Evolutionary conservation across 2,888 invertebrate genomes (phyloP).

Genomic region (Napeogenes inachia): DNA sequence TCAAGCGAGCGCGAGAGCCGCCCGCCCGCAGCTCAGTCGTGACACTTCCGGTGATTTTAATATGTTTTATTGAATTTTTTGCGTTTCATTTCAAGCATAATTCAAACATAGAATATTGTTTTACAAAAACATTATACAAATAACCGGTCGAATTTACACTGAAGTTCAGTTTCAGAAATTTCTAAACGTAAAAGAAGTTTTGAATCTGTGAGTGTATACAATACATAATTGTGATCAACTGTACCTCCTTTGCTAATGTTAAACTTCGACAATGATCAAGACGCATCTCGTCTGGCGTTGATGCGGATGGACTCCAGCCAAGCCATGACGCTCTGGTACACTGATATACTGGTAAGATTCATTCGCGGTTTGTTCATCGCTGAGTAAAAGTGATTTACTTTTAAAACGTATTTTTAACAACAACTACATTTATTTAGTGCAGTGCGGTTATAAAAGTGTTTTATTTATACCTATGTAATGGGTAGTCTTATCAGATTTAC

Average conservation of each 20-base stretch:
- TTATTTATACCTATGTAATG: not conserved
- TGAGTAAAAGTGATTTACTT: constrained; percentile 24
- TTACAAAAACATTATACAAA: not conserved
- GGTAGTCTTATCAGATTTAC: constrained; percentile 4
- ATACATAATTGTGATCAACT: constrained; percentile 48
- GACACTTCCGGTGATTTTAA: constrained; percentile 12
- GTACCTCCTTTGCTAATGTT: constrained; percentile 39
- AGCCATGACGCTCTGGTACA: constrained; percentile 75
- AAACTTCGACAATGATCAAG: constrained; percentile 64
- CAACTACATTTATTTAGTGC: constrained; percentile 11
- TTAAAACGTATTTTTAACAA: constrained; percentile 14
- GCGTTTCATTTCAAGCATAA: not conserved
- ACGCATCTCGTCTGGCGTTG: constrained; percentile 54
- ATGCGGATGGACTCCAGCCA: constrained; percentile 69
- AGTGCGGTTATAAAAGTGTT: constrained; percentile 6
- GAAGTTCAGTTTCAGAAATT: not conserved
- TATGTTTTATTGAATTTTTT: not conserved
- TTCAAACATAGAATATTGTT: constrained; percentile 1
- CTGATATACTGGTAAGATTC: constrained; percentile 70
- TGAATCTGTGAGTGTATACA: constrained; percentile 34
- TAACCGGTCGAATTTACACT: not conserved
- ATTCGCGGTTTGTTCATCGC: constrained; percentile 27
- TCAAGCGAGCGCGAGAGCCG: constrained; percentile 57
- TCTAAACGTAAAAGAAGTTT: constrained; percentile 16
- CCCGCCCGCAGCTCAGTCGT: constrained; percentile 46